phyloP scores from a whole-genome alignment of 1,140 invertebrate genomes.

The Sinonovacula constricta region DNA sequence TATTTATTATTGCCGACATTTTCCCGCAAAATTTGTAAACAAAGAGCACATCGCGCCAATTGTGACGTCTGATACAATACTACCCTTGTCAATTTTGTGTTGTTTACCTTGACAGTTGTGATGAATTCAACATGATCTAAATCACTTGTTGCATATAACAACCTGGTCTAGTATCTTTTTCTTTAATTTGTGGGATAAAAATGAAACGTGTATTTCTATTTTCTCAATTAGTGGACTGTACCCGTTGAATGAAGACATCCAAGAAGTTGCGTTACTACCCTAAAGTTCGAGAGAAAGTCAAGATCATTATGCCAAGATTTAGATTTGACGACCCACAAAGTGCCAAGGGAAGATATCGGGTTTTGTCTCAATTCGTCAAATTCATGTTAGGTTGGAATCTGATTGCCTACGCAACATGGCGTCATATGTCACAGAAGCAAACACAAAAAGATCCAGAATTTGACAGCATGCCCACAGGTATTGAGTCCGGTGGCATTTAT shows the following conservation, averaged over 20 bases:
- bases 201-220: background rate
- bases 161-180: background rate
- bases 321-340: conserved; percentile 17
- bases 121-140: background rate
- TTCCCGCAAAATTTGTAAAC: background rate
- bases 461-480: conserved; percentile 13
- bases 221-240: too few species aligned
- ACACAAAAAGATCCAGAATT: conserved; percentile 32
- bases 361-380: conserved; percentile 8
- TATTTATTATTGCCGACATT: conserved; percentile 40
- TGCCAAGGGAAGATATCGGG: background rate
- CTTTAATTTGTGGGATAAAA: background rate
- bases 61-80: background rate
- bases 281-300: too few species aligned
- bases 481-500: too few species aligned
- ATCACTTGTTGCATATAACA: background rate
- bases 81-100: background rate
- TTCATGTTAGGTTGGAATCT: conserved; percentile 33
- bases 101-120: background rate
- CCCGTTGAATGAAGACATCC: too few species aligned
- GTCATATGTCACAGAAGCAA: background rate
- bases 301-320: conserved; percentile 22
- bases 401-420: background rate
- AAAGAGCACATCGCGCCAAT: background rate
- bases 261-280: too few species aligned